phyloP scores from a whole-genome alignment of 2,113 vertebrate species.

The Kryptolebias marmoratus region DNA sequence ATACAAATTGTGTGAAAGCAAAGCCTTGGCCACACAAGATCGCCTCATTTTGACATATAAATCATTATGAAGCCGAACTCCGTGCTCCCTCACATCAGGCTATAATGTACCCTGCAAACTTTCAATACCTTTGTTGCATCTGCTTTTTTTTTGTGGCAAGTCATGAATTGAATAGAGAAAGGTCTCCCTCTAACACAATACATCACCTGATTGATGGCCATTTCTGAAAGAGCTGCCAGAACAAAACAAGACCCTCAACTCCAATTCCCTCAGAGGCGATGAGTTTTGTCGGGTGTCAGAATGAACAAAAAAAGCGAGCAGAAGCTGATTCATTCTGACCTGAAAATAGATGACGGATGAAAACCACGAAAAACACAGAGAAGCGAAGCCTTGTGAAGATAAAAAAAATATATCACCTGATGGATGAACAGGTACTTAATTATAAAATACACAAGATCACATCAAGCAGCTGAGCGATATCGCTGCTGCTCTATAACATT shows the following conservation, averaged over 20 bases:
- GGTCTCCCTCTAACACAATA: constrained; percentile 76
- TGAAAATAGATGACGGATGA: constrained; percentile 67
- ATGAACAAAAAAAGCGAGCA: constrained; percentile 70
- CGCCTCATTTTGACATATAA: constrained; percentile 50
- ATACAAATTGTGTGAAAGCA: constrained; percentile 30
- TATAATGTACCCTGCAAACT: constrained; percentile 72
- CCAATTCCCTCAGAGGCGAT: constrained; percentile 82
- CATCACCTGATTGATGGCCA: constrained; percentile 79
- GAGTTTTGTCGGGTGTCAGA: constrained; percentile 82
- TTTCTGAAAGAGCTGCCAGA: constrained; percentile 79
- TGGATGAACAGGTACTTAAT: constrained; percentile 58
- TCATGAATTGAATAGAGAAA: constrained; percentile 77
- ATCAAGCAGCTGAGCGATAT: constrained; percentile 36
- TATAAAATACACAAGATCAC: constrained; percentile 50
- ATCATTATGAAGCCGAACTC: constrained; percentile 55
- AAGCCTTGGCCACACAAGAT: constrained; percentile 26
- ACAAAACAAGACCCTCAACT: constrained; percentile 81
- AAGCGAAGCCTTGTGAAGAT: constrained; percentile 37
- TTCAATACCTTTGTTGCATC: constrained; percentile 76
- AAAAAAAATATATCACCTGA: constrained; percentile 54
- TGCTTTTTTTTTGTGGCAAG: constrained; percentile 58
- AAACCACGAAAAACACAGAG: constrained; percentile 43
- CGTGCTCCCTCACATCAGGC: constrained; percentile 49
- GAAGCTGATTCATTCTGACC: constrained; percentile 73
- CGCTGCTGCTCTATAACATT: constrained; percentile 10